phyloP scores from a whole-genome alignment of 2,113 vertebrate genomes.

The Nesogale talazaci region DNA sequence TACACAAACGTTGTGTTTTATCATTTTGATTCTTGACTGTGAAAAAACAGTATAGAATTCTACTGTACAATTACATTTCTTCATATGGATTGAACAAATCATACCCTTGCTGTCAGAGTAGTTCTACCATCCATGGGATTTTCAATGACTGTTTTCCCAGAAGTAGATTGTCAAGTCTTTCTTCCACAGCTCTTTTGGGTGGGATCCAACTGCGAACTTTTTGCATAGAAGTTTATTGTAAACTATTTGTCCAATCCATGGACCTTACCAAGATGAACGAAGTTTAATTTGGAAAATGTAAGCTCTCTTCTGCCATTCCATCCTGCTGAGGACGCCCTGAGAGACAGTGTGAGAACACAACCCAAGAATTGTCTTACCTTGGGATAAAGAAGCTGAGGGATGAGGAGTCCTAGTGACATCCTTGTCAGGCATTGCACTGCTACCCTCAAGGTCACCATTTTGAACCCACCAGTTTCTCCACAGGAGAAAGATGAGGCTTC shows the following conservation, averaged over 20 bases:
- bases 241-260: not conserved
- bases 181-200: not conserved
- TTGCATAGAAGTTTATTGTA: not conserved
- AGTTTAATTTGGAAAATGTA: slow-evolving; percentile 39
- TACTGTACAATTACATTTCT: not conserved
- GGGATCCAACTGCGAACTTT: not conserved
- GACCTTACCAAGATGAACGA: not conserved
- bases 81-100: not conserved
- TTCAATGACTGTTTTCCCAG: no score
- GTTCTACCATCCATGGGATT: no score
- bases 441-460: no score
- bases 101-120: not conserved
- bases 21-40: slow-evolving; percentile 21
- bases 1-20: slow-evolving; percentile 32
- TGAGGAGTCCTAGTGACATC: no score
- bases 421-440: no score
- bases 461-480: no score
- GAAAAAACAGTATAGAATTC: slow-evolving; percentile 10
- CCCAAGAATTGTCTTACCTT: no score
- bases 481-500: no score
- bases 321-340: no score
- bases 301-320: not conserved
- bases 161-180: not conserved
- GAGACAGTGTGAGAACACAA: no score
- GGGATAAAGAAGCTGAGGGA: no score